phyloP scores from a whole-genome alignment of 35 echinoderm and acorn worm species.

The Ptychodera flava region DNA sequence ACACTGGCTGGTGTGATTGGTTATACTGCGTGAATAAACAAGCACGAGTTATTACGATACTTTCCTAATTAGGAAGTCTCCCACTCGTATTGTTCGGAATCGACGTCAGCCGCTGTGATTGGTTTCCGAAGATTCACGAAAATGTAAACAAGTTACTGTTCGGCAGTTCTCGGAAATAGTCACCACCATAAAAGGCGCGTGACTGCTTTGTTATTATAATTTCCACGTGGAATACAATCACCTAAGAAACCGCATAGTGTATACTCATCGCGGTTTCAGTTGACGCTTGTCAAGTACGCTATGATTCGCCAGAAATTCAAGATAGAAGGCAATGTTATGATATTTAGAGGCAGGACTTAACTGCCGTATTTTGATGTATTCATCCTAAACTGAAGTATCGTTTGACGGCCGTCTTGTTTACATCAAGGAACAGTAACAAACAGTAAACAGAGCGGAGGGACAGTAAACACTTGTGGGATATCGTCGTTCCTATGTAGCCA shows the following conservation, averaged over 20 bases:
- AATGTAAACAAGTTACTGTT: not conserved
- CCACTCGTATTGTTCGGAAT: not conserved
- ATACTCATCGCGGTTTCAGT: not conserved
- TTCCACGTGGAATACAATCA: not conserved
- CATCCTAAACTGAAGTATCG: no score
- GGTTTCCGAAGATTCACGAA: not conserved
- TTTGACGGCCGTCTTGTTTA: no score
- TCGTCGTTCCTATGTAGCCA: not conserved
- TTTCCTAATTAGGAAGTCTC: constrained; percentile 1
- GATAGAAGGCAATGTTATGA: not conserved
- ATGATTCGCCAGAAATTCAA: not conserved
- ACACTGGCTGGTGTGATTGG: not conserved
- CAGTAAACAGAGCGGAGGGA: not conserved
- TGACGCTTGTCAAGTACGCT: not conserved
- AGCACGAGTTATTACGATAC: not conserved
- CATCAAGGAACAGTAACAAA: not conserved
- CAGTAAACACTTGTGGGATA: not conserved
- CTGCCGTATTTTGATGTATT: no score
- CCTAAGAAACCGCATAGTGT: not conserved
- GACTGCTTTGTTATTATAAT: not conserved
- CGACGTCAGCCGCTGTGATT: not conserved
- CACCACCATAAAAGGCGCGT: not conserved
- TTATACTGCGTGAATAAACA: not conserved
- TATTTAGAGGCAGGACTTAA: not conserved
- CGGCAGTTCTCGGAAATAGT: not conserved